Conservation (phyloP, 2,113 vertebrate species). For the Mionectes macconnelli region DNA sequence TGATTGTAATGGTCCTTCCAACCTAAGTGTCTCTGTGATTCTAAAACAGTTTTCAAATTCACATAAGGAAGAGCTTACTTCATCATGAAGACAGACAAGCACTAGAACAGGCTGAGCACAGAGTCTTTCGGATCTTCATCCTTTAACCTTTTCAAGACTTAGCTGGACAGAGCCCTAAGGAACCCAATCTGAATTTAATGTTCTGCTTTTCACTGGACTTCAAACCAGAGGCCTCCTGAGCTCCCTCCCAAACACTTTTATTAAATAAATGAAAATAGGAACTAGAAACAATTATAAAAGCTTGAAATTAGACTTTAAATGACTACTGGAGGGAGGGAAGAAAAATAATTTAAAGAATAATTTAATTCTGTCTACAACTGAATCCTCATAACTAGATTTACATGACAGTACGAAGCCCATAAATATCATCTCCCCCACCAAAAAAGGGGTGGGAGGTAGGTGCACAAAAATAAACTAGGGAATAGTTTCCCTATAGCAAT, state of each 20-base stretch:
- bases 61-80: neutral
- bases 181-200: neutral
- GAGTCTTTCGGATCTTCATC: neutral
- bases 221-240: neutral
- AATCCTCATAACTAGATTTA: neutral
- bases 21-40: neutral
- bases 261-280: neutral
- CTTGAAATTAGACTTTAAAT: neutral
- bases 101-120: neutral
- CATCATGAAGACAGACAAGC: neutral
- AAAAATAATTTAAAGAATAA: neutral
- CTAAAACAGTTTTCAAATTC: neutral
- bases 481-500: too few relatives aligned
- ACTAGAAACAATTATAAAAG: neutral
- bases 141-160: neutral
- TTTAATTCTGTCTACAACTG: neutral
- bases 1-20: neutral
- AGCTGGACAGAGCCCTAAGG: neutral
- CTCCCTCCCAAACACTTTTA: neutral
- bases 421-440: accelerated
- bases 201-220: neutral
- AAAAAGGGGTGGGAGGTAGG: accelerated
- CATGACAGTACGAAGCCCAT: neutral
- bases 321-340: neutral
- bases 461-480: neutral